phyloP scores from a whole-genome alignment of 2,113 vertebrate genomes.

The Sisor rabdophorus region DNA sequence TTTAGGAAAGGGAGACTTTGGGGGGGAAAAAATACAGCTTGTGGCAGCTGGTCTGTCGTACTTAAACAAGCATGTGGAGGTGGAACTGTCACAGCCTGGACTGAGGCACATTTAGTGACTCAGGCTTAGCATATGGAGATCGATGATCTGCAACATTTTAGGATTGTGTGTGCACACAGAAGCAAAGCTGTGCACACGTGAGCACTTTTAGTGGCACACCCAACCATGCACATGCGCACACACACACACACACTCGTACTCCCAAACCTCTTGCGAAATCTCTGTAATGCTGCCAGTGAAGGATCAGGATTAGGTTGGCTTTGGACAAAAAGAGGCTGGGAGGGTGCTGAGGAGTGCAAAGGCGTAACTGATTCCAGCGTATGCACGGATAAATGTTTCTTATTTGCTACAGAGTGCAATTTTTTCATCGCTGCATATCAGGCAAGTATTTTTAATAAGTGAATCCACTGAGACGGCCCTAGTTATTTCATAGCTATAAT shows the following conservation, averaged over 20 bases:
- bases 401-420: not conserved
- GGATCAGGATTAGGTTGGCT: not conserved
- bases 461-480: not conserved
- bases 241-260: not conserved
- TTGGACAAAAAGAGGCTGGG: not conserved
- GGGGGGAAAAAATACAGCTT: conserved; percentile 44
- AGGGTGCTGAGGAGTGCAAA: conserved; percentile 34
- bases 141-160: conserved; percentile 9
- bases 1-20: conserved; percentile 45
- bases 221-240: not conserved
- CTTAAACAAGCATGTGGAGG: conserved; percentile 42
- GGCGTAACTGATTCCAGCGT: conserved; percentile 2
- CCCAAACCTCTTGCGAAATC: not conserved
- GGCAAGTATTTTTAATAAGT: not conserved
- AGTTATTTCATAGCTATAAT: not conserved
- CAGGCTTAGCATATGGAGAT: conserved; percentile 22
- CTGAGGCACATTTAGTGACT: conserved; percentile 30
- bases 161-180: conserved; percentile 19
- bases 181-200: conserved; percentile 20
- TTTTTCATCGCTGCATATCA: not conserved
- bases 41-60: conserved; percentile 31
- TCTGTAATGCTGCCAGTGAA: conserved; percentile 2
- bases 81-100: not conserved
- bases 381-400: conserved; percentile 3
- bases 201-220: conserved; percentile 17